Percentiles rank a stretch among this genome's conserved stretches.
Evolutionary conservation across 2,113 vertebrate species (phyloP).

Genomic region (Mixornis gularis): DNA sequence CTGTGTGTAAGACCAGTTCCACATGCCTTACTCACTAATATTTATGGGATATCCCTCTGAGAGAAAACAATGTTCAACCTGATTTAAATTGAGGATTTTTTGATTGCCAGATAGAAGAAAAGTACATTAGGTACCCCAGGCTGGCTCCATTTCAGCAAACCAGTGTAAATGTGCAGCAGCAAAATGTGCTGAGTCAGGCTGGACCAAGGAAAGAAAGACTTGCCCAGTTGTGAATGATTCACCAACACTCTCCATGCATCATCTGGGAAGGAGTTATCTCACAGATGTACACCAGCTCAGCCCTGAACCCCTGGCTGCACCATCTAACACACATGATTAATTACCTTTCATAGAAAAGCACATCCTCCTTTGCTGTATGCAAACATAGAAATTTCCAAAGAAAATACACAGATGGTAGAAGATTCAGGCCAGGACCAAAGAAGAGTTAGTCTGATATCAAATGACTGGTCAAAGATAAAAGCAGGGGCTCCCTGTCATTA

Average conservation of each 20-base stretch:
- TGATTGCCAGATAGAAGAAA: not conserved
- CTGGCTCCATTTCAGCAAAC: not conserved
- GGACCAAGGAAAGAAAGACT: not conserved
- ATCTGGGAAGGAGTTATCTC: not conserved
- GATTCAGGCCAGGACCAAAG: not conserved
- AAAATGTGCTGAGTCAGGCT: not conserved
- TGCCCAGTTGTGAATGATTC: not conserved
- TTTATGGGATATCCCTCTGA: not conserved
- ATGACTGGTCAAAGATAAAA: not conserved
- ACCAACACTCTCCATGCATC: not conserved
- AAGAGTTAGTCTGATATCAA: not conserved
- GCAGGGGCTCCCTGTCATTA: not conserved
- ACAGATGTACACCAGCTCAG: not conserved
- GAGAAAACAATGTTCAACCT: not conserved
- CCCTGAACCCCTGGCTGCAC: not conserved
- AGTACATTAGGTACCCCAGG: too few relatives aligned
- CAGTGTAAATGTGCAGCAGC: not conserved
- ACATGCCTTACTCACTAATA: not conserved
- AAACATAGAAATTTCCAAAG: not conserved
- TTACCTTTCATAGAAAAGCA: not conserved
- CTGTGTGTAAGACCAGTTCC: not conserved
- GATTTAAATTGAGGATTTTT: not conserved
- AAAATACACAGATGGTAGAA: not conserved
- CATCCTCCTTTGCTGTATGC: not conserved
- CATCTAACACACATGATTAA: not conserved